Conservation (phyloP, 2,888 invertebrate genomes). For the Eilema depressum region DNA sequence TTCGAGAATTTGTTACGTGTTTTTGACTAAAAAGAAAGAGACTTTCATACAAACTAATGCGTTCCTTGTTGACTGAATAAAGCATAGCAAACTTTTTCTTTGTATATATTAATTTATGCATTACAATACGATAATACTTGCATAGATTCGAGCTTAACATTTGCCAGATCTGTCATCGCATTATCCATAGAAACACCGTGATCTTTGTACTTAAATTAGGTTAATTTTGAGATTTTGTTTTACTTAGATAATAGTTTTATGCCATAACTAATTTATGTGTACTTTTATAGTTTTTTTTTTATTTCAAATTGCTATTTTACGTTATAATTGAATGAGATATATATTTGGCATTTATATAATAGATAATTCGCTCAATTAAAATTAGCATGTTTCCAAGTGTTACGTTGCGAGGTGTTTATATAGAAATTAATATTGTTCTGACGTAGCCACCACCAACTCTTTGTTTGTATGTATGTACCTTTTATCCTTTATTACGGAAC, state of each 20-base stretch:
- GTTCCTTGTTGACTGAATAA: not conserved
- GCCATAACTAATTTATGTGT: slow-evolving; percentile 85
- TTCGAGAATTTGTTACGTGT: not conserved
- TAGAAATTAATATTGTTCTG: slow-evolving; percentile 34
- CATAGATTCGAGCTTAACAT: slow-evolving; percentile 47
- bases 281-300: slow-evolving; percentile 74
- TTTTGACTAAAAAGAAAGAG: not conserved
- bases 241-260: slow-evolving; percentile 79
- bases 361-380: slow-evolving; percentile 79
- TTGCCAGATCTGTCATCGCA: slow-evolving; percentile 65
- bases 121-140: slow-evolving; percentile 32
- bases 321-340: slow-evolving; percentile 64
- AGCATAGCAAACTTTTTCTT: not conserved
- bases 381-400: slow-evolving; percentile 57
- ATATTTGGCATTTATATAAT: slow-evolving; percentile 74
- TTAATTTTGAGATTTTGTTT: slow-evolving; percentile 73
- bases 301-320: slow-evolving; percentile 59
- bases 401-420: slow-evolving; percentile 44
- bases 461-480: slow-evolving; percentile 43
- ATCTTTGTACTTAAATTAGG: slow-evolving; percentile 82
- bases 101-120: slow-evolving; percentile 31
- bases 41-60: not conserved
- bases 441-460: slow-evolving; percentile 37
- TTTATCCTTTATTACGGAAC: slow-evolving; percentile 42
- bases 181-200: slow-evolving; percentile 59